These are phyloP conservation scores for Stenopsyche tienmushanensis DNA, from an alignment of 1,140 invertebrate genomes.

Conservation along the genomic window DNA sequence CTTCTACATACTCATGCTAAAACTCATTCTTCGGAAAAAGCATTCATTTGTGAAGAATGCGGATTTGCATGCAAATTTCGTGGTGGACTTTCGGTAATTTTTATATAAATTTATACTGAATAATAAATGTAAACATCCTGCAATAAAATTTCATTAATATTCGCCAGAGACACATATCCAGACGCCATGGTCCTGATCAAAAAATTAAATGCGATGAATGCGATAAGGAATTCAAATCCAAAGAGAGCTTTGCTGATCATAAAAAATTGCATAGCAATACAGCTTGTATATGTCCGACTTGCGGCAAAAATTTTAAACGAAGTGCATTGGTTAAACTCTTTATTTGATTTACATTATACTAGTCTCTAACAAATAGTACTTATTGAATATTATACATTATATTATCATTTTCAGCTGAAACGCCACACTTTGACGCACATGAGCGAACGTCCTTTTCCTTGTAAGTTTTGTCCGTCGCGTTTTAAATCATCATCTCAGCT, in stretches of 20 bases:
- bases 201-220: neutral
- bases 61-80: slow-evolving; percentile 42
- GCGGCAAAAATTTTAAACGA: neutral
- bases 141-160: neutral
- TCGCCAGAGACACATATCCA: slow-evolving; percentile 44
- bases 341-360: neutral
- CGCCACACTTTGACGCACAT: slow-evolving; percentile 45
- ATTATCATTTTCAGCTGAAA: slow-evolving; percentile 38
- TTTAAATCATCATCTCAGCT: slow-evolving; percentile 41
- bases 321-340: neutral
- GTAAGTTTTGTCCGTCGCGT: slow-evolving; percentile 44
- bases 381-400: neutral
- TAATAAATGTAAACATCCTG: neutral
- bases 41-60: slow-evolving; percentile 43
- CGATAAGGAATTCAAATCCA: neutral
- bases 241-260: neutral
- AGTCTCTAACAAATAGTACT: no score
- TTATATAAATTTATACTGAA: neutral
- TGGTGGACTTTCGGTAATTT: slow-evolving; percentile 40
- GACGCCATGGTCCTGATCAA: slow-evolving; percentile 40
- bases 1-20: slow-evolving; percentile 38
- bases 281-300: neutral
- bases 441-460: slow-evolving; percentile 41
- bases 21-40: slow-evolving; percentile 36
- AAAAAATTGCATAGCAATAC: neutral